Percentiles rank a stretch among this genome's conserved stretches.
Evolutionary conservation across 2,888 invertebrate species (phyloP).

Genomic region (Didymodactylos carnosus): DNA sequence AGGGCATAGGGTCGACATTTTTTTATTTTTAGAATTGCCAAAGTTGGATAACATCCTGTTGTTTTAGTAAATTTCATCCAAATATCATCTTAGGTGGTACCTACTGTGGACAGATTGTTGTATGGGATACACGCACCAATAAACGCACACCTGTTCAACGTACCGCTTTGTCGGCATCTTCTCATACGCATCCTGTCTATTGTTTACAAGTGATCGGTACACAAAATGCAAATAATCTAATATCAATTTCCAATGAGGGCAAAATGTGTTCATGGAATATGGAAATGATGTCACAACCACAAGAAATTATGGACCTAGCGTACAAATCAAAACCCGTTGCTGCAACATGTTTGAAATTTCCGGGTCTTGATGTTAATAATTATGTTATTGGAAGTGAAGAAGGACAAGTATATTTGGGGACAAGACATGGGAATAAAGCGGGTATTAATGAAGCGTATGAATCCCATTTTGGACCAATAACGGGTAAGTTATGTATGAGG

Average conservation of each 20-base stretch:
- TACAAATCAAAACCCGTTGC: conserved; percentile 73
- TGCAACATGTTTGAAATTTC: conserved; percentile 50
- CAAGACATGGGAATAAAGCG: conserved; percentile 58
- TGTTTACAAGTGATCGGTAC: conserved; percentile 67
- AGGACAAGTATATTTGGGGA: conserved; percentile 69
- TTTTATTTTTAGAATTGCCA: conserved; percentile 17
- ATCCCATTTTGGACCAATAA: conserved; percentile 73
- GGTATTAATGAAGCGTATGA: conserved; percentile 77
- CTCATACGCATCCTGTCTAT: conserved; percentile 93
- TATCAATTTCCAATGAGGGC: conserved; percentile 90
- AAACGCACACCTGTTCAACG: conserved; percentile 91
- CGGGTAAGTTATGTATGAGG: conserved; percentile 42
- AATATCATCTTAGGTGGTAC: conserved; percentile 91
- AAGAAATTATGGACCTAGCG: conserved; percentile 70
- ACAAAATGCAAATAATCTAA: conserved; percentile 93
- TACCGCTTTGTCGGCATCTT: conserved; percentile 65
- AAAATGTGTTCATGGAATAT: conserved; percentile 92
- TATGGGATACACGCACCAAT: conserved; percentile 95
- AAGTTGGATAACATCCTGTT: conserved; percentile 78
- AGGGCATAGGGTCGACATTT: neutral
- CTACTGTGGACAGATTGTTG: conserved; percentile 90
- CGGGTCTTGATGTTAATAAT: conserved; percentile 77
- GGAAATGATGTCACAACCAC: conserved; percentile 89
- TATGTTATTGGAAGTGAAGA: conserved; percentile 89
- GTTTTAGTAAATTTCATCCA: conserved; percentile 63